A percentile compares a stretch with the other conserved stretches of the same genome.
These are phyloP conservation scores for human DNA, from an alignment of 2,113 vertebrate genomes.

Conservation along the genomic window DNA sequence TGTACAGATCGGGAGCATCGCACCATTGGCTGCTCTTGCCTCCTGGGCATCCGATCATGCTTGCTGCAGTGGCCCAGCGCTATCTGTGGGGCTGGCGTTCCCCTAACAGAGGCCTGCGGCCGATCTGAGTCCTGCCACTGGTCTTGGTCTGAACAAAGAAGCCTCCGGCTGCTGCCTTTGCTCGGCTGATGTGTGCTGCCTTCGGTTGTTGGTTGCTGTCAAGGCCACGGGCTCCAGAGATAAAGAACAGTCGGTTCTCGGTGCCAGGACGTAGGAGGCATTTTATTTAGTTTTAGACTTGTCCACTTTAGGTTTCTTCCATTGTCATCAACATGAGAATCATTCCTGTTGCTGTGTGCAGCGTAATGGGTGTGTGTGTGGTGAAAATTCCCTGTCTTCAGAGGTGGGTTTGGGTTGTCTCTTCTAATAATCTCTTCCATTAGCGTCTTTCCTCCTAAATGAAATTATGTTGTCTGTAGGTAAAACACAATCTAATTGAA, in stretches of 20 bases:
- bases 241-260: background rate
- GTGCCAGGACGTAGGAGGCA: background rate
- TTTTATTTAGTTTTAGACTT: background rate
- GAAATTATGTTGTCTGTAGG: slow-evolving; percentile 71
- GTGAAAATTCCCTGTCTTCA: background rate
- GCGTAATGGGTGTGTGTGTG: background rate
- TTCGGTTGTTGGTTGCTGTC: background rate
- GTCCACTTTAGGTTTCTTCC: background rate
- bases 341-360: background rate
- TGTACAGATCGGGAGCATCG: background rate
- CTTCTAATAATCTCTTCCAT: background rate
- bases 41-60: background rate
- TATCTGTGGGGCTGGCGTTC: no score
- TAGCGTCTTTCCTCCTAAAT: background rate
- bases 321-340: background rate
- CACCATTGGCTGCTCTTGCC: background rate
- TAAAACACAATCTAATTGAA: slow-evolving; percentile 81
- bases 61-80: background rate
- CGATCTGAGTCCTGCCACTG: accelerated
- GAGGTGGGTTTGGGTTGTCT: background rate
- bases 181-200: accelerated
- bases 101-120: background rate
- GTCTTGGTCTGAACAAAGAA: background rate
- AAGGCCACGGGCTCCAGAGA: background rate
- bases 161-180: accelerated